Conservation (phyloP, 2,113 vertebrate species). For the Thamnophis sirtalis region DNA sequence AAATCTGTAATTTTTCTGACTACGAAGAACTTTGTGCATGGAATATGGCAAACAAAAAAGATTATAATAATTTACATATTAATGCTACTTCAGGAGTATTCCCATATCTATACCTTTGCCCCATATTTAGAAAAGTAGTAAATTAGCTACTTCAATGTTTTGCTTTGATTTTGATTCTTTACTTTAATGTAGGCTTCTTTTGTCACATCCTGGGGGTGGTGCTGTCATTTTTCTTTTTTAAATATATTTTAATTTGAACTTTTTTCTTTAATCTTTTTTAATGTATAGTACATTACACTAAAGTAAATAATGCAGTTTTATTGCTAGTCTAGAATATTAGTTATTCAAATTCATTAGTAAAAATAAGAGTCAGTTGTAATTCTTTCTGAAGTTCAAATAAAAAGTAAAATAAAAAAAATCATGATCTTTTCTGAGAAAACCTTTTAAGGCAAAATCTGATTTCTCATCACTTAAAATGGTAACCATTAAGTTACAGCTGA, state of each 20-base stretch:
- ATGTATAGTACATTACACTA: neutral
- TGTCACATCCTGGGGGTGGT: neutral
- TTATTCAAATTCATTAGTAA: neutral
- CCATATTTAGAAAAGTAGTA: neutral
- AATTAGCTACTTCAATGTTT: neutral
- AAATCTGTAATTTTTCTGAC: neutral
- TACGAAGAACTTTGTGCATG: neutral
- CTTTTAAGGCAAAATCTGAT: neutral
- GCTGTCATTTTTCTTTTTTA: neutral
- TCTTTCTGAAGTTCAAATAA: too few species aligned
- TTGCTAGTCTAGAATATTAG: neutral
- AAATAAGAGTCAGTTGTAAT: neutral
- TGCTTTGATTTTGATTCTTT: neutral
- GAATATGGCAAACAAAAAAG: neutral
- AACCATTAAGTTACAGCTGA: neutral
- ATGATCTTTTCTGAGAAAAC: neutral
- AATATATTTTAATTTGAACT: neutral
- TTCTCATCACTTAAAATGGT: neutral
- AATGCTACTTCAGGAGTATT: neutral
- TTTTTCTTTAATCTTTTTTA: neutral
- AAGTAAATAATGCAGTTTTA: neutral
- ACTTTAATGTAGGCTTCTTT: neutral
- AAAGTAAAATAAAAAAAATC: neutral
- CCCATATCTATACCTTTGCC: neutral
- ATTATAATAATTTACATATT: neutral